Conservation (phyloP, 2,888 invertebrate genomes). For the Agriotes lineatus region DNA sequence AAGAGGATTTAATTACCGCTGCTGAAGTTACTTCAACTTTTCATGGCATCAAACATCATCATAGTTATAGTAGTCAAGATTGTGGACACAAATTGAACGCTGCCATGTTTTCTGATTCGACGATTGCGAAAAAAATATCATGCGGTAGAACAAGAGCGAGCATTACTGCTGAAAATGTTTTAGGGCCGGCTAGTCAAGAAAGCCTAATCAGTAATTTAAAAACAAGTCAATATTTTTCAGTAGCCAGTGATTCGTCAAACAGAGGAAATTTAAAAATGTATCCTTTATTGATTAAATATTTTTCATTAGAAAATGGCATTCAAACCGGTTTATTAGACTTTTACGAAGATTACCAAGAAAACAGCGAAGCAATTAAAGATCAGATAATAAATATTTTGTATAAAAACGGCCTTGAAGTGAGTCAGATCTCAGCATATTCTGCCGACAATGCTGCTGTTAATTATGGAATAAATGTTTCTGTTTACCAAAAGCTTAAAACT, state of each 20-base stretch:
- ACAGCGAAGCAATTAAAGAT: too few species aligned
- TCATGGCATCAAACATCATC: background rate
- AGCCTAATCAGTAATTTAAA: background rate
- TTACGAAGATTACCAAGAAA: background rate
- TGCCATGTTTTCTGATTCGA: background rate
- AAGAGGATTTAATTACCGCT: background rate
- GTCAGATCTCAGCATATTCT: background rate
- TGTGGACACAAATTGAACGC: background rate
- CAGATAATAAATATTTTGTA: too few species aligned
- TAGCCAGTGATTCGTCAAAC: background rate
- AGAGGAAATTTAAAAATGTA: background rate
- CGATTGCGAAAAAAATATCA: background rate
- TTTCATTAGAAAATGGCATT: background rate
- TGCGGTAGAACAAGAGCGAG: background rate
- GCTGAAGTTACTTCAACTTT: constrained; percentile 18
- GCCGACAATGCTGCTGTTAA: background rate
- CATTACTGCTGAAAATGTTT: background rate
- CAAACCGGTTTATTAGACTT: background rate
- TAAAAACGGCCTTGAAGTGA: too few species aligned
- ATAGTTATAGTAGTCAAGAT: background rate
- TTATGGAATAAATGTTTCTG: constrained; percentile 8
- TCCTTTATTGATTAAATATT: background rate
- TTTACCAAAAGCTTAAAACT: constrained; percentile 7
- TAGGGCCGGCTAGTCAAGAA: too few species aligned
- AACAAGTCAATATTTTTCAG: background rate